Base-by-base conservation (phyloP, 2,797 vertebrate species). In the Danio aesculapii region DNA sequence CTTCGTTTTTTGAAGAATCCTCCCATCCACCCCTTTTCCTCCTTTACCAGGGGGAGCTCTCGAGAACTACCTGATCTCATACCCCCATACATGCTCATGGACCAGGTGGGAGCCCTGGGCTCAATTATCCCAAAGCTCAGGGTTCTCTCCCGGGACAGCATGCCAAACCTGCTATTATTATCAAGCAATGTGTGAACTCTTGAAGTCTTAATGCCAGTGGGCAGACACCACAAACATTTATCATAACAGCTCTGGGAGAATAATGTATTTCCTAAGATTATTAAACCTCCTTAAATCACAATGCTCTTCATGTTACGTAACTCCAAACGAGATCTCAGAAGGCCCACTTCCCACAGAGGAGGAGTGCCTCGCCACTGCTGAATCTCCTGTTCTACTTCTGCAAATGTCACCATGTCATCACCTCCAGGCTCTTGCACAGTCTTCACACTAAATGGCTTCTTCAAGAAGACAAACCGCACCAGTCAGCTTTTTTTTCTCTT, bases 291-390 rank as follows among this genome's bases (percentile, higher is more conserved):
- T 61, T 59, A 44, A 11, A 19, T 57, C 69, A 13, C 10, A 16
- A 39, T 62, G 16, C 39, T 6, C 9, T 75, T 73, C 6, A 14
- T 19, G 19, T 46, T 41, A 49, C 49, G 19, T 6, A 13, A 41
- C 9, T 43, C n/a, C n/a, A 41, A 41, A 63, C 17, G 8, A 30
- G 12, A 67, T 67, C 57, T 63, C 75, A 16, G 52, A 30, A 52
- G 58, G 47, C 47, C 47, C 21, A 67, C 62, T 39, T 77, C 49
- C 61, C 75, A 77, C 39, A 77, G 75, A 57, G 50, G 7, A 77
- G 63, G 75, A 57, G 75, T 30, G 63, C 30, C 63, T 30, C 55
- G 9, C 41, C 41, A 3, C 41, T 46, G 46, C 4, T 39, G 4
- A 50, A 49, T 63, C 21, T 52, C 46, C 62, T 76, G 50, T n/a